These are phyloP conservation scores for Chloropsis cyanopogon DNA, from an alignment of 2,113 vertebrate genomes.

Conservation along the genomic window DNA sequence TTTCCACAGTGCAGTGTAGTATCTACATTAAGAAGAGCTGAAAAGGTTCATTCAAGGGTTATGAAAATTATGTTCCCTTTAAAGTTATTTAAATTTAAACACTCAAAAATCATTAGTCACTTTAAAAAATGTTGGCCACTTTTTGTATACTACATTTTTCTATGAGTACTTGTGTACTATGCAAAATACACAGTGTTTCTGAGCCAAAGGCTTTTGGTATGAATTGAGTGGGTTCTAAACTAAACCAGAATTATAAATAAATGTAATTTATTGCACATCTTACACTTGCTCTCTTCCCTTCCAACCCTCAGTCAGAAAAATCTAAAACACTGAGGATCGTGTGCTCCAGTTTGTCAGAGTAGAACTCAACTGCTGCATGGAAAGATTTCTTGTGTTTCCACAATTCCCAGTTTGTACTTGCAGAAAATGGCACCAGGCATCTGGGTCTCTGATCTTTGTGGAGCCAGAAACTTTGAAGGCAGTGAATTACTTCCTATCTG, in stretches of 20 bases:
- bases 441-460: not conserved
- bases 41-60: not conserved
- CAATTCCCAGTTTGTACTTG: not conserved
- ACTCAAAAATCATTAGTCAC: conserved; percentile 44
- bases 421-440: not conserved
- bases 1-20: not conserved
- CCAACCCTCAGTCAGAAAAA: not conserved
- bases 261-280: not conserved
- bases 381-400: not conserved
- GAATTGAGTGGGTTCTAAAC: not conserved
- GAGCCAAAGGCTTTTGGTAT: conserved; percentile 14
- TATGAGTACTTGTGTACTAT: not conserved
- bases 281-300: not conserved
- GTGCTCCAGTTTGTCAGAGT: not conserved
- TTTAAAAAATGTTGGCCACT: conserved; percentile 6
- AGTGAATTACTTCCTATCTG: conserved; percentile 13
- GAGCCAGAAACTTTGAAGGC: not conserved
- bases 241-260: conserved; percentile 2
- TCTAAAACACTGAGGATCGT: not conserved
- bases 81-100: conserved; percentile 5
- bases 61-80: not conserved
- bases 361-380: not conserved
- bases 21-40: not conserved
- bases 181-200: not conserved
- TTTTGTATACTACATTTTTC: not conserved